phyloP scores from a whole-genome alignment of 2,113 vertebrate genomes.

The Callospermophilus lateralis region DNA sequence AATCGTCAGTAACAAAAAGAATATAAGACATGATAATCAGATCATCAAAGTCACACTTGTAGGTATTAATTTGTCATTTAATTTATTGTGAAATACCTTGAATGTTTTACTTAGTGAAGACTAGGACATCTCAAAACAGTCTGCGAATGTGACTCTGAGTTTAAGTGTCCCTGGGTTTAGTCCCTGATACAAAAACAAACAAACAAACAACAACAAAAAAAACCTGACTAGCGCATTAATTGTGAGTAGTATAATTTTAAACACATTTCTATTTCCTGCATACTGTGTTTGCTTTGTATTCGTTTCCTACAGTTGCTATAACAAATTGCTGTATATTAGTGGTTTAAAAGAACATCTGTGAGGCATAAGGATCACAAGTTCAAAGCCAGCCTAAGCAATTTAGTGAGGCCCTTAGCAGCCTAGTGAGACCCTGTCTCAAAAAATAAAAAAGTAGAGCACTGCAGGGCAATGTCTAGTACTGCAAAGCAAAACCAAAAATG shows the following conservation, averaged over 20 bases:
- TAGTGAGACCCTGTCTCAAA: too few species aligned
- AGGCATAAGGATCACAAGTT: too few species aligned
- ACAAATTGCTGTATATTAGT: slow-evolving; percentile 31
- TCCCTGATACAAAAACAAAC: too few species aligned
- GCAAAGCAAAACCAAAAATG: neutral
- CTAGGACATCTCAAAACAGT: neutral
- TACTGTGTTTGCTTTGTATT: slow-evolving; percentile 42
- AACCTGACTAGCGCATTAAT: neutral
- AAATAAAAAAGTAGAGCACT: too few species aligned
- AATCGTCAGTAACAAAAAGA: neutral
- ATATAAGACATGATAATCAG: neutral
- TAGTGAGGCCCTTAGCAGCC: too few species aligned
- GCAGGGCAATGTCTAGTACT: too few species aligned
- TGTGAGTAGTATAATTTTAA: slow-evolving; percentile 23
- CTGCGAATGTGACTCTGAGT: too few species aligned
- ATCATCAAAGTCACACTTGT: neutral
- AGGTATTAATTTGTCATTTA: neutral
- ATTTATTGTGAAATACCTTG: slow-evolving; percentile 21
- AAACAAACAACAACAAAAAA: too few species aligned
- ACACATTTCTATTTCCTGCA: slow-evolving; percentile 23
- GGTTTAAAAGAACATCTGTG: slow-evolving; percentile 4
- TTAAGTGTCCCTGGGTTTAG: too few species aligned
- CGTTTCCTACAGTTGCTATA: slow-evolving; percentile 1
- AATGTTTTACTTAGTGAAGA: slow-evolving; percentile 49
- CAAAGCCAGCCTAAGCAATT: too few species aligned